phyloP scores from a whole-genome alignment of 1,140 invertebrate species.

The Cydia strobilella region DNA sequence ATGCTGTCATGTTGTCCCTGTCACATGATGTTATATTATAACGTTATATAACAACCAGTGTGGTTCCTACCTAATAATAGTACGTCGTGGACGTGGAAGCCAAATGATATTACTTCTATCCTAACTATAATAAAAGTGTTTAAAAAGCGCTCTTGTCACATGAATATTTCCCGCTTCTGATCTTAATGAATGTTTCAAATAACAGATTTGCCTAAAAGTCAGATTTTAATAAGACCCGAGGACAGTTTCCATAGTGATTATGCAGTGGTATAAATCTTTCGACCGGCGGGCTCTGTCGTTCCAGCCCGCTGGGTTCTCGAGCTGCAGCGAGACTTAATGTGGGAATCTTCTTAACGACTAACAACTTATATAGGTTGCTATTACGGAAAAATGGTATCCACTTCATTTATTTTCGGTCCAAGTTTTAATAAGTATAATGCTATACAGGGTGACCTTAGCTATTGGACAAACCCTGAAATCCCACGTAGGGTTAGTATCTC shows the following conservation, averaged over 20 bases:
- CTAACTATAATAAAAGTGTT: not conserved
- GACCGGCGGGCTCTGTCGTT: not conserved
- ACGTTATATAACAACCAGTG: no score
- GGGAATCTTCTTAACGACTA: not conserved
- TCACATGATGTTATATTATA: no score
- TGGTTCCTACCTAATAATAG: no score
- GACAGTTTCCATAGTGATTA: slow-evolving; percentile 7
- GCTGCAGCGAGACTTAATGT: not conserved
- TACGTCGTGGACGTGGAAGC: no score
- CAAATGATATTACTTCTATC: no score
- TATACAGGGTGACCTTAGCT: no score
- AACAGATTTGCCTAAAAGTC: not conserved
- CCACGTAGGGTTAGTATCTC: no score
- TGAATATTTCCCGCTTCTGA: not conserved
- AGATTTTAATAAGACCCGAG: not conserved
- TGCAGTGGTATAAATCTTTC: slow-evolving; percentile 18
- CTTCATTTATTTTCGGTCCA: no score
- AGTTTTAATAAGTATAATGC: no score
- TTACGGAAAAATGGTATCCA: no score
- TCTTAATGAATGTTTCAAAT: not conserved
- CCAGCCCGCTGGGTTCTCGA: not conserved
- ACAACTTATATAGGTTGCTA: not conserved
- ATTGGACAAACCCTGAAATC: no score
- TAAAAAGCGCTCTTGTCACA: not conserved
- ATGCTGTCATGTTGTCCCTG: no score